A percentile compares a stretch with the other conserved stretches of the same genome.
phyloP scores from a whole-genome alignment of 1,140 invertebrate genomes.

The Acromyrmex heyeri region DNA sequence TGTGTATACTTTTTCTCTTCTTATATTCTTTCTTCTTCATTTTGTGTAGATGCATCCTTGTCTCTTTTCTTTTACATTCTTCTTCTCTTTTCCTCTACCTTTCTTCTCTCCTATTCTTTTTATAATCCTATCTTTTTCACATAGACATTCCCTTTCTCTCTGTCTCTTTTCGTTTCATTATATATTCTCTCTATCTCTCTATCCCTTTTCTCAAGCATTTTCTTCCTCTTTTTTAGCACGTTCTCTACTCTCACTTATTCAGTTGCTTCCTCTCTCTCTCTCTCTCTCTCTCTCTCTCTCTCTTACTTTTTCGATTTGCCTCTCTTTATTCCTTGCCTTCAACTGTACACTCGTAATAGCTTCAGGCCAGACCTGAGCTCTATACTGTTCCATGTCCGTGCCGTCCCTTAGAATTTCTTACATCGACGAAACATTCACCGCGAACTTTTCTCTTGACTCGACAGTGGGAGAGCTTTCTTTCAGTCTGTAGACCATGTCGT shows the following conservation, averaged over 20 bases:
- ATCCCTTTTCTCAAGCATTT: not conserved
- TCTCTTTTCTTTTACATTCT: not conserved
- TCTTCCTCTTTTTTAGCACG: slow-evolving; percentile 8
- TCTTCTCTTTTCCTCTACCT: not conserved
- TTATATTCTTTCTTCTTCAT: not conserved
- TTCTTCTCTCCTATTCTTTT: not conserved
- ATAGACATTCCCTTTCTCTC: not conserved
- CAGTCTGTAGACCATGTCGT: slow-evolving; percentile 21
- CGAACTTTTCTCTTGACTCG: slow-evolving; percentile 35
- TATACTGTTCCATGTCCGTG: slow-evolving; percentile 36
- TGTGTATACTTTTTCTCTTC: not conserved
- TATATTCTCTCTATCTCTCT: not conserved
- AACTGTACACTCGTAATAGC: slow-evolving; percentile 41
- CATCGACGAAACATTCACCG: slow-evolving; percentile 50
- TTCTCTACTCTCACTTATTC: too few relatives aligned
- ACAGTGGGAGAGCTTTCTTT: slow-evolving; percentile 32
- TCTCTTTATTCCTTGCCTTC: slow-evolving; percentile 32
- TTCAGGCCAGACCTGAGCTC: slow-evolving; percentile 54
- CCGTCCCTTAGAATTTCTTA: slow-evolving; percentile 63
- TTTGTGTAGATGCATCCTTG: not conserved
- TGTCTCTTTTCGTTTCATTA: not conserved
- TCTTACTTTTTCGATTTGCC: not conserved
- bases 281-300: not conserved
- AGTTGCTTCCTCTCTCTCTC: too few relatives aligned
- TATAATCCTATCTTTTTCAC: slow-evolving; percentile 1